phyloP scores from a whole-genome alignment of 2,888 invertebrate genomes.

The Zhuqinia jingwanae region DNA sequence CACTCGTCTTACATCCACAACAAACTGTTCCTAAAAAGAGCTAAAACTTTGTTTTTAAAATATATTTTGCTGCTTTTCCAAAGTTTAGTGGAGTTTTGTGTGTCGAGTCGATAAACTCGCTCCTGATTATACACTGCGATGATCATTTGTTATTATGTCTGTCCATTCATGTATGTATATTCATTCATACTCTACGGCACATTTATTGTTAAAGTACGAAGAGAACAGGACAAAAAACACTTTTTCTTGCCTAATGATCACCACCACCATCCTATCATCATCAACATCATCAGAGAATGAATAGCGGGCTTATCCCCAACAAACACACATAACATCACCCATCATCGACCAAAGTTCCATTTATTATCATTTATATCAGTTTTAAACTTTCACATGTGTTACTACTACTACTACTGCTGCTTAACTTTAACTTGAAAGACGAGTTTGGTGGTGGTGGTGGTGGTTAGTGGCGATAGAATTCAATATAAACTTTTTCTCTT shows the following conservation, averaged over 20 bases:
- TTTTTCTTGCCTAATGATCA: neutral
- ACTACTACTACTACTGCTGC: too few relatives aligned
- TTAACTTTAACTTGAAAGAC: neutral
- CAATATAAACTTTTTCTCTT: slow-evolving; percentile 1
- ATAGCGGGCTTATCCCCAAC: neutral
- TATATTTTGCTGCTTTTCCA: neutral
- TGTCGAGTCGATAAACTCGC: neutral
- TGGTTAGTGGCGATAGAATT: neutral
- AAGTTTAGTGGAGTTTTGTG: neutral
- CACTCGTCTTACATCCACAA: neutral
- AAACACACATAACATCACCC: neutral
- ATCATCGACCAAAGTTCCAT: neutral
- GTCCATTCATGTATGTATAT: slow-evolving; percentile 3
- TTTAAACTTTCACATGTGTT: neutral
- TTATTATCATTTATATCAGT: slow-evolving; percentile 2
- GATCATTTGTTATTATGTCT: slow-evolving; percentile 31
- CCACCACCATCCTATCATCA: neutral
- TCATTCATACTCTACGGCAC: neutral
- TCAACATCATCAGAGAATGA: neutral
- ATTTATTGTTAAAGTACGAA: neutral
- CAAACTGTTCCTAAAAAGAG: neutral
- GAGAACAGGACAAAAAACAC: neutral
- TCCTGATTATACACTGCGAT: neutral
- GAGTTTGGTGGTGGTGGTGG: too few relatives aligned
- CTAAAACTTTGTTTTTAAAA: neutral